Base-by-base conservation (phyloP, 2,888 invertebrate genomes). In the Geotrupes spiniger region DNA sequence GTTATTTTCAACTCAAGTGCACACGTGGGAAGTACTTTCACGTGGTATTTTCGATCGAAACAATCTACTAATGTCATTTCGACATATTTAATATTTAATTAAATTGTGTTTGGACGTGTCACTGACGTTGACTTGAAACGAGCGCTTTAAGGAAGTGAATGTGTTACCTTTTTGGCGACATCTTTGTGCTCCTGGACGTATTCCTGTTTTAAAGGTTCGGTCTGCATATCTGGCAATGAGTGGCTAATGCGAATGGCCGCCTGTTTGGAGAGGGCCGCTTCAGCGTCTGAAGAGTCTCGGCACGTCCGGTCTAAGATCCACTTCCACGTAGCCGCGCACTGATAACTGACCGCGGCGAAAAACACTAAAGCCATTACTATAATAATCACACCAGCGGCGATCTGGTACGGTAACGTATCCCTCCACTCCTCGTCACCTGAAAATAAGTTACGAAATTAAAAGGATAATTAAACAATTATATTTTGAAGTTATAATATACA, bases 201-300 rank as follows among this genome's bases (percentile, higher is more conserved):
- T 63, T 82, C 83, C 57, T 80, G 82, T 59, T 82, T 83, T 60
- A 82, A 65, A 0, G 82, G 84, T 57, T 86, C 85, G 0, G 82
- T 81, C 62, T 85, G 85, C 38, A 88, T 77, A 61, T 88, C 87
- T 0, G 88, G 88, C 14, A 87, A 70, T 0, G 87, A 87, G 67
- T 86, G 86, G 60, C 86, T 86, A 70, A 88, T 87, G 44, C 85
- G 78, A 49, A 87, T 84, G 2, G 85, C 82, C 1, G 85, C 80
- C 62, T 85, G 84, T 28, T 80, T 72, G 1, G 79, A 78, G 57
- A 79, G 78, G 11, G 60, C 62, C n/a, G 64, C 64, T 21, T 68
- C 69, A 9, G 58, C 55, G 3, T 58, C 61, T 11, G 59, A 51
- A n/a, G 62, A 58, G 46, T 69, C 66, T 37, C 67, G 60, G 55